These are phyloP conservation scores for Argynnis bischoffii DNA, from an alignment of 2,888 invertebrate genomes.

Conservation along the genomic window DNA sequence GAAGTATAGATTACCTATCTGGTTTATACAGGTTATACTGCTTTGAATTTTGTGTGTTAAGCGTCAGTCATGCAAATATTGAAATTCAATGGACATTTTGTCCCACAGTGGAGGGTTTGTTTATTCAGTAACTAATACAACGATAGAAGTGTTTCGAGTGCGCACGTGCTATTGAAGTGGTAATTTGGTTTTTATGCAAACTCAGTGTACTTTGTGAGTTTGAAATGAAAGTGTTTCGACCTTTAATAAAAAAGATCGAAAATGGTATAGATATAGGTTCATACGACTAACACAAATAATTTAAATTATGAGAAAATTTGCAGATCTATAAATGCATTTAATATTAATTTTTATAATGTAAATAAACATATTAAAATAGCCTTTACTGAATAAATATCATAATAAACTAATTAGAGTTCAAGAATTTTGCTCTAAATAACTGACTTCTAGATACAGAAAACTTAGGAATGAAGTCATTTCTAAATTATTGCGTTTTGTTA, in stretches of 20 bases:
- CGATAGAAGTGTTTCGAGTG: conserved; percentile 24
- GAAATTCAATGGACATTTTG: conserved; percentile 19
- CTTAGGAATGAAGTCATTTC: too few relatives aligned
- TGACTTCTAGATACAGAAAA: too few relatives aligned
- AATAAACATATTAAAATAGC: too few relatives aligned
- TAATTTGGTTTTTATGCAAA: conserved; percentile 60
- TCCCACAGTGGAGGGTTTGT: conserved; percentile 24
- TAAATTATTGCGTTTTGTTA: not conserved
- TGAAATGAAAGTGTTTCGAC: conserved; percentile 25
- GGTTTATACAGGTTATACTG: not conserved
- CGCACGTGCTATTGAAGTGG: conserved; percentile 60
- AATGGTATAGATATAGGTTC: too few relatives aligned
- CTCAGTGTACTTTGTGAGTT: conserved; percentile 44
- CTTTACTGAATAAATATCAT: too few relatives aligned
- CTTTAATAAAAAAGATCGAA: too few relatives aligned
- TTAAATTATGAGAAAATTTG: too few relatives aligned
- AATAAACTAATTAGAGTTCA: too few relatives aligned
- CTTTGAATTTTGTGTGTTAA: conserved; percentile 1
- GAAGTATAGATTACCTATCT: not conserved
- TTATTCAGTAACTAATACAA: conserved; percentile 23
- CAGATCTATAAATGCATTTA: too few relatives aligned
- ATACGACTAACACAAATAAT: too few relatives aligned
- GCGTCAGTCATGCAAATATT: conserved; percentile 19
- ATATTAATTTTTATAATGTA: too few relatives aligned
- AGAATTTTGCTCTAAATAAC: too few relatives aligned